A percentile compares a stretch with the other conserved stretches of the same genome.
Conservation (phyloP, 2,113 vertebrate species). For the Pagrus major region DNA sequence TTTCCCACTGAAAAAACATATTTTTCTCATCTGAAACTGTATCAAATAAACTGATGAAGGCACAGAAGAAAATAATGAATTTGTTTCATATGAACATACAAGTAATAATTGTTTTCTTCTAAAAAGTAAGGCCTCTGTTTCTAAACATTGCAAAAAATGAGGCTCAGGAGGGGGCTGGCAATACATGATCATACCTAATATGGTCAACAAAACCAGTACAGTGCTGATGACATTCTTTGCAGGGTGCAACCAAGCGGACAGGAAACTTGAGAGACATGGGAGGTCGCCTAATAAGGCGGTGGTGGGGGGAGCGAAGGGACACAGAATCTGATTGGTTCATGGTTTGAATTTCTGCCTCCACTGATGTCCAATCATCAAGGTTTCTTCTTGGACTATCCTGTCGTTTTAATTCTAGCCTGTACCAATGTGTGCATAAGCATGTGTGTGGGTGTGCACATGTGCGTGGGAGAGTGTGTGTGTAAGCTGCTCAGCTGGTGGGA, state of each 20-base stretch:
- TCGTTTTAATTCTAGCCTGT: constrained; percentile 70
- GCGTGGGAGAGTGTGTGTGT: constrained; percentile 5
- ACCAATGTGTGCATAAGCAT: constrained; percentile 31
- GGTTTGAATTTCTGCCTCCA: constrained; percentile 79
- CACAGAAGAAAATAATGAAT: not conserved
- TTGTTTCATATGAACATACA: not conserved
- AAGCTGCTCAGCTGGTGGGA: constrained; percentile 66
- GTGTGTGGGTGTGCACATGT: constrained; percentile 1
- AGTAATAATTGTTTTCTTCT: constrained; percentile 15
- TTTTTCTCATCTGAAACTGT: not conserved
- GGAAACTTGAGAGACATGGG: constrained; percentile 79
- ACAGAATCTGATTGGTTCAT: constrained; percentile 74
- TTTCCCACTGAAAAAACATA: not conserved
- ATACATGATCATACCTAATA: constrained; percentile 80
- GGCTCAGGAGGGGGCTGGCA: constrained; percentile 52
- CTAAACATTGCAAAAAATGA: constrained; percentile 52
- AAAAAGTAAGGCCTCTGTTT: constrained; percentile 62
- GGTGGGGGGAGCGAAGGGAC: constrained; percentile 70
- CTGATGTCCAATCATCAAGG: constrained; percentile 74
- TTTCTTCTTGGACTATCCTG: constrained; percentile 59
- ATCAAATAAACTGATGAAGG: constrained; percentile 1
- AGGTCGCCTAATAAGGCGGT: constrained; percentile 74
- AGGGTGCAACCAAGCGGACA: constrained; percentile 64
- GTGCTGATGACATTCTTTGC: constrained; percentile 73
- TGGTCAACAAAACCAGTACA: constrained; percentile 82